phyloP scores from a whole-genome alignment of 2,888 invertebrate species.

The Odontocolon sp. region DNA sequence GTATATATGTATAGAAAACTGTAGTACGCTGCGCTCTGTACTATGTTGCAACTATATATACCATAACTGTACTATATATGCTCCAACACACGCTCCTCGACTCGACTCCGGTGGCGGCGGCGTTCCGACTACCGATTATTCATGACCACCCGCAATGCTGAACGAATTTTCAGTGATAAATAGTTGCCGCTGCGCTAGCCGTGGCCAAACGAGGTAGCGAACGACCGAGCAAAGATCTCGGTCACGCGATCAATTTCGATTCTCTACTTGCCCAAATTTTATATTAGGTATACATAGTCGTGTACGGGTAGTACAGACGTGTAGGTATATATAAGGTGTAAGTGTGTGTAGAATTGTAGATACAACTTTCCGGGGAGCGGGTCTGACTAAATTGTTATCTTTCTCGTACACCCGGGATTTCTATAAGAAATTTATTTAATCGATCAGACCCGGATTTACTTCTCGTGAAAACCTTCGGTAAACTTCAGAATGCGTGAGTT shows the following conservation, averaged over 20 bases:
- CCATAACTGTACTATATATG: not conserved
- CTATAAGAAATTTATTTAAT: not conserved
- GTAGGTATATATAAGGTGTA: too few species aligned
- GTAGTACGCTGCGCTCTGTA: not conserved
- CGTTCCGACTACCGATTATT: slow-evolving; percentile 61
- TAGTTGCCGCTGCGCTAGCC: slow-evolving; percentile 36
- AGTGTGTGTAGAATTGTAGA: too few species aligned
- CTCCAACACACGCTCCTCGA: slow-evolving; percentile 30
- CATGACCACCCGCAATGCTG: slow-evolving; percentile 65
- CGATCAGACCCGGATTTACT: not conserved
- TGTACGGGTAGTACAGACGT: too few species aligned
- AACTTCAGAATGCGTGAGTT: too few species aligned
- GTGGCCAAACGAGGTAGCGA: not conserved
- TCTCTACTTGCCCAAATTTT: slow-evolving; percentile 38
- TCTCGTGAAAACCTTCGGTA: too few species aligned
- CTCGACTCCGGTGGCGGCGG: slow-evolving; percentile 25
- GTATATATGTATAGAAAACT: not conserved
- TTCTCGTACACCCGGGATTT: not conserved
- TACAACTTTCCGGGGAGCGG: not conserved
- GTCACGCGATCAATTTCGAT: slow-evolving; percentile 48
- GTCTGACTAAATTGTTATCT: not conserved
- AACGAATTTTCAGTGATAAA: slow-evolving; percentile 64
- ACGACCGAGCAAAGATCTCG: slow-evolving; percentile 36
- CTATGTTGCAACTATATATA: not conserved
- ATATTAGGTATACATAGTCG: not conserved